A percentile compares a stretch with the other conserved stretches of the same genome.
phyloP scores from a whole-genome alignment of 2,888 invertebrate genomes.

The Atherix ibis region DNA sequence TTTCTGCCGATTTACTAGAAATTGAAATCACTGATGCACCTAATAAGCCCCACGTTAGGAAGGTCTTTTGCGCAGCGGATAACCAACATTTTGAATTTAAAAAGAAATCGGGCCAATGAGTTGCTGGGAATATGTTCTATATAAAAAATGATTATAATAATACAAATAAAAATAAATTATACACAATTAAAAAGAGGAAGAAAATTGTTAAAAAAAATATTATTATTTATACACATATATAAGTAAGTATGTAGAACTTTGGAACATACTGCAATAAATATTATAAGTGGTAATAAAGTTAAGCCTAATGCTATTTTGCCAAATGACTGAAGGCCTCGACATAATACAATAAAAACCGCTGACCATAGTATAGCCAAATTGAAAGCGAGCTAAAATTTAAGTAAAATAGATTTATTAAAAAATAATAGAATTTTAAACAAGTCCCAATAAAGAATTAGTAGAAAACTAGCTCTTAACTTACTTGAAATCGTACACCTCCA shows the following conservation, averaged over 20 bases:
- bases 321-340: constrained; percentile 58
- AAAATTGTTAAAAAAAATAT: too few species aligned
- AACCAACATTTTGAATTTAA: constrained; percentile 72
- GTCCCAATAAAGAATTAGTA: too few species aligned
- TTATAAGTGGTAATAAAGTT: constrained; percentile 60
- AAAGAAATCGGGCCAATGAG: constrained; percentile 73
- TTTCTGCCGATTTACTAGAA: constrained; percentile 22
- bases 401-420: too few species aligned
- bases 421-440: too few species aligned
- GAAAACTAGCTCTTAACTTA: constrained; percentile 18
- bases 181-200: too few species aligned
- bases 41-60: constrained; percentile 74
- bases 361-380: constrained; percentile 83
- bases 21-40: constrained; percentile 30
- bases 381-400: constrained; percentile 76
- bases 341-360: constrained; percentile 71
- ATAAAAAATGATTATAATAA: constrained; percentile 21
- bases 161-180: not conserved
- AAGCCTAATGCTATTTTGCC: constrained; percentile 49
- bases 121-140: constrained; percentile 59
- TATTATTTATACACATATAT: too few species aligned
- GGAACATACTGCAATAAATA: constrained; percentile 32
- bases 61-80: constrained; percentile 76
- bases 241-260: too few species aligned
- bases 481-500: constrained; percentile 22